Conservation (phyloP, 2,113 vertebrate species). For the Gymnobelideus leadbeateri region DNA sequence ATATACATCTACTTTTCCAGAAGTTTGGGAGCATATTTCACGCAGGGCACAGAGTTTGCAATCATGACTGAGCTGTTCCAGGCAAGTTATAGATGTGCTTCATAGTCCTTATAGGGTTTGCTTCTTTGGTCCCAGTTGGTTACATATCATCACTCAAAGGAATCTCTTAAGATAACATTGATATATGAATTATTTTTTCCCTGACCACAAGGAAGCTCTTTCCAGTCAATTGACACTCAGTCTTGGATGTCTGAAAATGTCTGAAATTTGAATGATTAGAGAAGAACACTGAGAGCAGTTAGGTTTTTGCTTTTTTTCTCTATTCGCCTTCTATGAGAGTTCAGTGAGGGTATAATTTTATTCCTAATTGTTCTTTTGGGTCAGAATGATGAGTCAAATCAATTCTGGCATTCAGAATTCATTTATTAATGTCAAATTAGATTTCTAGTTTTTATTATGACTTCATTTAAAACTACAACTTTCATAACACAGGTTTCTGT, state of each 20-base stretch:
- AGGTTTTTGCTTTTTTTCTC: constrained; percentile 8
- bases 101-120: constrained; percentile 66
- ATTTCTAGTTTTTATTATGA: constrained; percentile 20
- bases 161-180: constrained; percentile 79
- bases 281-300: constrained; percentile 70
- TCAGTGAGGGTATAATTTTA: constrained; percentile 12
- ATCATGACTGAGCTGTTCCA: constrained; percentile 52
- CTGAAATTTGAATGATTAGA: constrained; percentile 72
- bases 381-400: constrained; percentile 23
- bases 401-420: constrained; percentile 44
- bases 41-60: constrained; percentile 18
- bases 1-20: constrained; percentile 51
- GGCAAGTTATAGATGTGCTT: constrained; percentile 58
- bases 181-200: constrained; percentile 76
- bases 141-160: constrained; percentile 76
- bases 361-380: constrained; percentile 12
- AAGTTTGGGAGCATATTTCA: constrained; percentile 63
- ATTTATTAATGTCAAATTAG: constrained; percentile 48
- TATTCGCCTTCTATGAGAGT: constrained; percentile 30
- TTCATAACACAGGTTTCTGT: background rate
- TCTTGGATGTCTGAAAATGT: constrained; percentile 75
- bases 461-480: constrained; percentile 36
- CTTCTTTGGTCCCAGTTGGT: constrained; percentile 71
- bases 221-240: constrained; percentile 76
- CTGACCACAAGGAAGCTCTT: constrained; percentile 72